These are phyloP conservation scores for Tuberolachnus salignus DNA, from an alignment of 2,888 invertebrate genomes.

Conservation along the genomic window DNA sequence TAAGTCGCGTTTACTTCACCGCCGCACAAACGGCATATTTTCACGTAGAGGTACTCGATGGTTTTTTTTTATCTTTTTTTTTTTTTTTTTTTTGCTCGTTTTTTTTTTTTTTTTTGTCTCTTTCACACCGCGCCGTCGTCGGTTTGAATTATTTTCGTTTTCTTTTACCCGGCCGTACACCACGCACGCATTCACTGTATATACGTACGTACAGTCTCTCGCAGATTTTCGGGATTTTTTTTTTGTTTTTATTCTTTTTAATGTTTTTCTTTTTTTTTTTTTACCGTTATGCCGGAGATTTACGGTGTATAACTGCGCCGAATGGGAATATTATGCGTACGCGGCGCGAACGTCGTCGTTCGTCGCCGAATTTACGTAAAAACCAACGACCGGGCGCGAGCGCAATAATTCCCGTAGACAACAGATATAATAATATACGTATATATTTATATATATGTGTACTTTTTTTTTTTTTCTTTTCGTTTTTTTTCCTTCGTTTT, in stretches of 20 bases:
- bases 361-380: constrained; percentile 45
- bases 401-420: constrained; percentile 25
- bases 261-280: constrained; percentile 34
- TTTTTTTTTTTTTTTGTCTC: constrained; percentile 5
- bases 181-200: background rate
- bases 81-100: constrained; percentile 15
- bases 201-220: background rate
- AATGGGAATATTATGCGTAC: constrained; percentile 55
- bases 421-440: no score
- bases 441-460: no score
- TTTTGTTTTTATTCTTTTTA: constrained; percentile 26
- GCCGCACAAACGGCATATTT: background rate
- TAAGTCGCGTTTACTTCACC: background rate
- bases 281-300: constrained; percentile 49
- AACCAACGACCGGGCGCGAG: constrained; percentile 8
- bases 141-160: constrained; percentile 33
- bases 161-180: no score
- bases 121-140: background rate
- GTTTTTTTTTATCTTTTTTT: background rate
- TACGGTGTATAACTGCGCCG: constrained; percentile 51
- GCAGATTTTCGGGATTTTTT: constrained; percentile 37
- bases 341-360: constrained; percentile 25
- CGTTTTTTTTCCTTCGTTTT: no score
- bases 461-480: background rate
- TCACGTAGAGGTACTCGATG: background rate